A percentile compares a stretch with the other conserved stretches of the same genome.
Evolutionary conservation across 2,888 invertebrate species (phyloP).

Genomic region (Sympetrum striolatum): DNA sequence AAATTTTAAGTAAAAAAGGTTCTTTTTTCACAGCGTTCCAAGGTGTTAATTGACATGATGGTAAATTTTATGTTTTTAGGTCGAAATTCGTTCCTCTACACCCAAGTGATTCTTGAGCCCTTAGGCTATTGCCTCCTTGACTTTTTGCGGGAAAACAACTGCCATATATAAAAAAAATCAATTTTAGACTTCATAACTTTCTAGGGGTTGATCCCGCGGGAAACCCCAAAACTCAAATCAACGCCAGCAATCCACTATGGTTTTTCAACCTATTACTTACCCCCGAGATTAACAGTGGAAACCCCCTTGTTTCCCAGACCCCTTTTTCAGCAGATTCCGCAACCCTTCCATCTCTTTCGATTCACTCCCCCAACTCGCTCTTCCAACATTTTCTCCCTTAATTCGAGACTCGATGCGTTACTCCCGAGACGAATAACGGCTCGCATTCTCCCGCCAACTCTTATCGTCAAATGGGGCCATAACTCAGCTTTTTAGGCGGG

Average conservation of each 20-base stretch:
- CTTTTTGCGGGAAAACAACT: too few species aligned
- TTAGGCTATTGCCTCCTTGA: too few species aligned
- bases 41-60: too few species aligned
- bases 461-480: background rate
- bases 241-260: background rate
- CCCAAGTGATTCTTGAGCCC: too few species aligned
- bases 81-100: too few species aligned
- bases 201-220: too few species aligned
- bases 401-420: background rate
- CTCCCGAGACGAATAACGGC: background rate
- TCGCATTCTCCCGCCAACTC: background rate
- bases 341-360: background rate
- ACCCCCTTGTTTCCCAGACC: background rate
- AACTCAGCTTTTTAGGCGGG: background rate
- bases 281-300: background rate
- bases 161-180: too few species aligned
- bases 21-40: too few species aligned
- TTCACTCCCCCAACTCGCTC: background rate
- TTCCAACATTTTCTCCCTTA: background rate
- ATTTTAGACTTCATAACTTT: too few species aligned
- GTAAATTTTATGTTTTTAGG: too few species aligned
- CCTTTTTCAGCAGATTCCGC: background rate
- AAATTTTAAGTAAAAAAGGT: too few species aligned
- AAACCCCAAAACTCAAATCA: too few species aligned
- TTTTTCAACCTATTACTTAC: background rate